phyloP scores from a whole-genome alignment of 2,888 invertebrate species.

The Hirtodrosophila histrioides region DNA sequence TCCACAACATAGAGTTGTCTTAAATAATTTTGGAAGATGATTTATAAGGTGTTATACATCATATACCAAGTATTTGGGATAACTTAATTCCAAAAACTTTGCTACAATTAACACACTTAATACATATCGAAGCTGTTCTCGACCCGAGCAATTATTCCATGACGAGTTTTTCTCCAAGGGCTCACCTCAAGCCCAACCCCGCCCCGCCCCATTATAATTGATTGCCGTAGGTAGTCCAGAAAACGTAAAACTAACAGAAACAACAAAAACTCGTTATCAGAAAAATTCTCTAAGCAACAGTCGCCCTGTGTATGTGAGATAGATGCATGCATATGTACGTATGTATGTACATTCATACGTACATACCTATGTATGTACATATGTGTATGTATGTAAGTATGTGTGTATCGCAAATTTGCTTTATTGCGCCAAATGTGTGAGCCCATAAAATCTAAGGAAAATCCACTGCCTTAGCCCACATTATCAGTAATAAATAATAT shows the following conservation, averaged over 20 bases:
- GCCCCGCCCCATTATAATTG: background rate
- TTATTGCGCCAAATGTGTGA: constrained; percentile 21
- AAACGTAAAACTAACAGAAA: constrained; percentile 1
- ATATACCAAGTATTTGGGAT: background rate
- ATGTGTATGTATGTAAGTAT: background rate
- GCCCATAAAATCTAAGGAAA: constrained; percentile 9
- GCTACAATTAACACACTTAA: constrained; percentile 1
- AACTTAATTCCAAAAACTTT: too few species aligned
- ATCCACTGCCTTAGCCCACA: constrained; percentile 42
- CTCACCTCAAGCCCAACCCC: constrained; percentile 2
- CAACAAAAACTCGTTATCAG: constrained; percentile 42
- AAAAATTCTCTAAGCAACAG: background rate
- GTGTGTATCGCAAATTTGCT: constrained; percentile 25
- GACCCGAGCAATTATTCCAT: constrained; percentile 22
- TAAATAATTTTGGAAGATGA: too few species aligned
- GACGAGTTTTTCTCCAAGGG: constrained; percentile 16
- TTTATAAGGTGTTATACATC: too few species aligned
- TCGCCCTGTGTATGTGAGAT: background rate
- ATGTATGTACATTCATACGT: background rate
- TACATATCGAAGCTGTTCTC: background rate
- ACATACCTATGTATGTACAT: too few species aligned
- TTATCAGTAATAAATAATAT: constrained; percentile 56
- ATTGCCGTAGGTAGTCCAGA: too few species aligned
- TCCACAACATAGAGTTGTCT: too few species aligned
- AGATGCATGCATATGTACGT: too few species aligned